Base-by-base conservation (phyloP, 2,888 invertebrate species). In the Aleiodes testaceus region DNA sequence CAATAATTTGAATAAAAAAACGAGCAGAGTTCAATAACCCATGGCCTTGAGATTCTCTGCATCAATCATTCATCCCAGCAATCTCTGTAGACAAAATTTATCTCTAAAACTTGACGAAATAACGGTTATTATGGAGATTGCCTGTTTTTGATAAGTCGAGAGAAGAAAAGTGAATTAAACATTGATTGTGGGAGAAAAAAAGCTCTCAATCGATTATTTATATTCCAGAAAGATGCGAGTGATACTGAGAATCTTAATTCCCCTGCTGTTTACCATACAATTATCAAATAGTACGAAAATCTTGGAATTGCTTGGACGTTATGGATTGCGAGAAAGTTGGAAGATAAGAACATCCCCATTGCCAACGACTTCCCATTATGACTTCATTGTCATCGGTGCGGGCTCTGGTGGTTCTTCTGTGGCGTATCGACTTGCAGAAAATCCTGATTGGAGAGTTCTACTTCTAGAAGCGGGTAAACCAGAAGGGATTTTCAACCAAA, bases 371-470 rank as follows among this genome's bases (percentile, higher is more conserved):
- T 84, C 83, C 0, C 85, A 84, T 44, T 93, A 92, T 82, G 93
- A 93, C 80, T 93, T 93, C 78, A 88, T 93, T 2, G 88, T 93
- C 18, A 89, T 94, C 0, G 93, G 94, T 0, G 92, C 92, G 0
- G 93, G 94, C 0, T 91, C 93, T 0, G 91, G 92, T 0, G 94
- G 94, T 0, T 91, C 93, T 0, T 92, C 91, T 0, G 80, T 94
- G 9, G 94, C 94, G 0, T 91, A 93, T 77, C 89, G 94, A 1
- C 88, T 94, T 0, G 90, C 92, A 0, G 93, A 94, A 85, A 91
- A 89, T 70, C 84, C 87, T 0, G 83, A 90, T 36, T 90, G 90
- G 90, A 91, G 88, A 63, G 90, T 94, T 0, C 87, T 94, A 4
- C 86, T 94, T 0, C 80, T 94, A 9, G 94, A 94, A 84, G 92